Percentiles rank a stretch among this genome's conserved stretches.
Evolutionary conservation across 2,797 vertebrate genomes (phyloP).

Genomic region (Hippoglossus hippoglossus): DNA sequence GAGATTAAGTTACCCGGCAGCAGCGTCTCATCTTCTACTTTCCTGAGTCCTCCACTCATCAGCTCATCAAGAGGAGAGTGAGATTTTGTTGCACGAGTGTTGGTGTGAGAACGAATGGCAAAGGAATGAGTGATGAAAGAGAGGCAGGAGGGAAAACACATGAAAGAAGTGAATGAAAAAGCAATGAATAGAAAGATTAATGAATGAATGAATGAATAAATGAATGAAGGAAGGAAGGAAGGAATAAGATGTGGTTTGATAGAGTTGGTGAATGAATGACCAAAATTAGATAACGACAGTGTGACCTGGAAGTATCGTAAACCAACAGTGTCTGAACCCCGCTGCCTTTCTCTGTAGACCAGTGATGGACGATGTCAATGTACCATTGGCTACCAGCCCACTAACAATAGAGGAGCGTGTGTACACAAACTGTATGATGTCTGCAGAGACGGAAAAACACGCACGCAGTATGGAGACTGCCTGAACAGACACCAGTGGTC

Average conservation of each 20-base stretch:
- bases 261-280: not conserved
- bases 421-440: constrained; percentile 73
- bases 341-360: constrained; percentile 73
- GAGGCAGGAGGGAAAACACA: not conserved
- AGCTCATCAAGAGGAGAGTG: constrained; percentile 40
- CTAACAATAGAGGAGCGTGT: constrained; percentile 73
- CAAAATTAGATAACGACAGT: not conserved
- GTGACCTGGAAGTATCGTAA: constrained; percentile 5
- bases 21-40: constrained; percentile 62
- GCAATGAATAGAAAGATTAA: not conserved
- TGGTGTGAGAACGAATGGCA: not conserved
- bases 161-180: not conserved
- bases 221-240: not conserved
- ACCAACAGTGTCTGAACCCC: constrained; percentile 23
- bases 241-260: not conserved
- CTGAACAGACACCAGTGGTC: constrained; percentile 85
- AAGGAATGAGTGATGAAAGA: not conserved
- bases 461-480: constrained; percentile 89
- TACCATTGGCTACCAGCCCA: constrained; percentile 77
- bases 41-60: constrained; percentile 53
- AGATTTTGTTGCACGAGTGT: constrained; percentile 35
- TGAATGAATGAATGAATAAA: not conserved
- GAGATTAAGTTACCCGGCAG: constrained; percentile 62
- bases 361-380: constrained; percentile 88
- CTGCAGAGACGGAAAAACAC: constrained; percentile 82